phyloP scores from a whole-genome alignment of 1,140 invertebrate species.

The Cataglyphis hispanica region DNA sequence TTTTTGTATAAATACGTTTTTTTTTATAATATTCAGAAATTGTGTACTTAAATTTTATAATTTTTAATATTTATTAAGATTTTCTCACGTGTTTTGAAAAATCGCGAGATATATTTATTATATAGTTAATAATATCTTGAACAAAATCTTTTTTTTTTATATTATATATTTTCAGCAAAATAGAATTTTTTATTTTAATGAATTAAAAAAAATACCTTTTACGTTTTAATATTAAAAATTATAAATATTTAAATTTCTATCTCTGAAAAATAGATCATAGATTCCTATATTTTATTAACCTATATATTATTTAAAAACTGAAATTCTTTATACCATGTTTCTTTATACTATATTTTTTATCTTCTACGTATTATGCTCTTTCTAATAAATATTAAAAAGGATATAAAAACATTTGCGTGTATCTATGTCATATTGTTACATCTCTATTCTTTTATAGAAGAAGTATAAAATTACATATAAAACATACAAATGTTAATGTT shows the following conservation, averaged over 20 bases:
- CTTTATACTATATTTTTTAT: background rate
- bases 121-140: slow-evolving; percentile 15
- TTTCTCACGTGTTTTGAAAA: background rate
- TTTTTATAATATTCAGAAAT: background rate
- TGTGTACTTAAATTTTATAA: background rate
- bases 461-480: background rate
- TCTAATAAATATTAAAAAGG: slow-evolving; percentile 8
- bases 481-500: background rate
- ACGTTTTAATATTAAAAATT: slow-evolving; percentile 31
- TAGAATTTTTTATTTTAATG: background rate
- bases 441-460: background rate
- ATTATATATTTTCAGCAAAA: background rate
- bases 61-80: background rate
- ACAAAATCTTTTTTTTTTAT: background rate
- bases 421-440: background rate
- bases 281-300: too few species aligned
- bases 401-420: background rate
- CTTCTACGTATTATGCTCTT: background rate
- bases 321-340: slow-evolving; percentile 2
- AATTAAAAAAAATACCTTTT: background rate
- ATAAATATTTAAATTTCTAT: background rate
- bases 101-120: background rate
- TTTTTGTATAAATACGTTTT: slow-evolving; percentile 1
- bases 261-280: background rate
- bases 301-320: background rate